Percentiles rank a stretch among this genome's conserved stretches.
Conservation (phyloP, 2,888 invertebrate species). For the Eutolmus rufibarbis region DNA sequence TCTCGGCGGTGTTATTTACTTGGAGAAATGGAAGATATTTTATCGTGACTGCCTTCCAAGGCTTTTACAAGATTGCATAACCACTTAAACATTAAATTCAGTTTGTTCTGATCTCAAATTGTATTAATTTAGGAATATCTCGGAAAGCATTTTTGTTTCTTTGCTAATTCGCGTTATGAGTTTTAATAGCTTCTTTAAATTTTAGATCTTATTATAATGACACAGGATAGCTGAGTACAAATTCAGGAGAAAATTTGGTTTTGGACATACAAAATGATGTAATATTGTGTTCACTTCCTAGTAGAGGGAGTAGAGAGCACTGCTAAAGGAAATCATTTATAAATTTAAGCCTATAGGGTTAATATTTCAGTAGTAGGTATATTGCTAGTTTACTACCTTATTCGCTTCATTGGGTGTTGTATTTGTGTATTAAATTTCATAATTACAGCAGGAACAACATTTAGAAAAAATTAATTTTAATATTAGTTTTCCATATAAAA, state of each 20-base stretch:
- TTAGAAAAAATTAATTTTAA: background rate
- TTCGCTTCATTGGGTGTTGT: background rate
- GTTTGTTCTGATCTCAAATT: too few relatives aligned
- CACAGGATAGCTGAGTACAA: background rate
- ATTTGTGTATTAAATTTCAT: background rate
- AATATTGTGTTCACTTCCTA: background rate
- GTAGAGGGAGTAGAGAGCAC: background rate
- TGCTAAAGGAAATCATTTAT: background rate
- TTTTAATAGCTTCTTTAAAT: background rate
- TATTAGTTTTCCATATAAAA: background rate
- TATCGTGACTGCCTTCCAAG: background rate
- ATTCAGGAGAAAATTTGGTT: background rate
- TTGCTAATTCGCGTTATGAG: background rate
- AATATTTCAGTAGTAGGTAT: background rate
- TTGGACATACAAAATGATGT: background rate
- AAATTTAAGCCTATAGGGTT: background rate
- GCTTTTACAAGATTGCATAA: background rate
- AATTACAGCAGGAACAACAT: background rate
- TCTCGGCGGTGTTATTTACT: background rate
- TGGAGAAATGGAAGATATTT: background rate
- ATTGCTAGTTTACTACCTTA: background rate
- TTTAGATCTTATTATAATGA: background rate
- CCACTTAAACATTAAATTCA: background rate
- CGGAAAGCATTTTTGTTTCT: background rate
- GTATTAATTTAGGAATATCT: too few relatives aligned